Evolutionary conservation across 2,797 vertebrate genomes (phyloP), one percentile per base, ranked within the genome.

Genomic region (Antennarius maculatus): DNA sequence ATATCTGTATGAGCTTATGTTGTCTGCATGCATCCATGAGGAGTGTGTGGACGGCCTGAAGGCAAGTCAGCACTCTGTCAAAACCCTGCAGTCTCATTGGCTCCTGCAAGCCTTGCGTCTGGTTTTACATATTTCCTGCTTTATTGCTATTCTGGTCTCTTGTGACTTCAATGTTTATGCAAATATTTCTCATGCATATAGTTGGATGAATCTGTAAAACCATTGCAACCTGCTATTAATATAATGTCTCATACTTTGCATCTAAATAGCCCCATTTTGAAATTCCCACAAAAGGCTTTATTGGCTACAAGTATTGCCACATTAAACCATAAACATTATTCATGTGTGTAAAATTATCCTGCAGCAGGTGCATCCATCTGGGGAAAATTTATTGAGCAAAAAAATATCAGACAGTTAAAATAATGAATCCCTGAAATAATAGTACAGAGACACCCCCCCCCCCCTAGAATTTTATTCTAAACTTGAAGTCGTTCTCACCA

Each of bases 401-500:
- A 39, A 61, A 71, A 66, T 58, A 48, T 52, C 12, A 61, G 41
- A 66, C 45, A 60, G 54, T 76, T 55, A 29, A 65, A 61, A 23
- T 37, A 76, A 58, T 39, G 37, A 56, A 58, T 8, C 55, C 18
- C 4, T 12, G 27, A 54, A 18, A 70, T 23, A 72, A 66, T 11
- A 42, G 39, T 55, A 37, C 9, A 27, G 34, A 81, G 41, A 71
- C 31, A 34, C 31, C 31, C 31, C 31, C 7, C 5, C 31, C 31
- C 31, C 59, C 63, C 42, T 56, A 14, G 31, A 28, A 53, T 67
- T 69, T 7, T 7, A 71, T 77, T 81, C 13, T 69, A 48, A 55
- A 72, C 54, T 53, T 66, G 55, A 66, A 76, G 79, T 69, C 46
- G 49, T 49, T 77, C 11, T 1, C 83, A 28, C 80, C 3, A n/a